These are phyloP conservation scores for Ectemnius cavifrons DNA, from an alignment of 2,888 invertebrate genomes.

Conservation along the genomic window DNA sequence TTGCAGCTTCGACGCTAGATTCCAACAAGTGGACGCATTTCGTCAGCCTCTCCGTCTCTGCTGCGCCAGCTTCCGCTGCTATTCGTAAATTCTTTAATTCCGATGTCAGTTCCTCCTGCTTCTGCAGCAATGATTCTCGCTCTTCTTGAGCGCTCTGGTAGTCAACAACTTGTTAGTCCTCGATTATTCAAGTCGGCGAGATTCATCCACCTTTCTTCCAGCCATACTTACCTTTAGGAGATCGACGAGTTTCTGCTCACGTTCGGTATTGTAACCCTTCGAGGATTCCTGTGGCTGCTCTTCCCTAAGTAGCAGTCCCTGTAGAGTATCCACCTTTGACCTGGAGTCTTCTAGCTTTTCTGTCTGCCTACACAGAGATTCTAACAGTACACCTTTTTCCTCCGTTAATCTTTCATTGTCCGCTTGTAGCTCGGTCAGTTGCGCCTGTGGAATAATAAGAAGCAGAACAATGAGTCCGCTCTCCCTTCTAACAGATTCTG, in stretches of 20 bases:
- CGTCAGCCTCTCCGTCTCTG: constrained; percentile 83
- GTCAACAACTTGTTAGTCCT: constrained; percentile 12
- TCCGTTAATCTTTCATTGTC: constrained; percentile 93
- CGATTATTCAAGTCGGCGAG: not conserved
- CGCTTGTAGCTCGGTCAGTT: constrained; percentile 90
- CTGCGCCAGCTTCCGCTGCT: constrained; percentile 81
- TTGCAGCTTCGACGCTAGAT: constrained; percentile 85
- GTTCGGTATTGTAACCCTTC: constrained; percentile 83
- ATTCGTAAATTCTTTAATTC: constrained; percentile 84
- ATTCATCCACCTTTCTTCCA: not conserved
- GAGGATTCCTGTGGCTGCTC: constrained; percentile 81
- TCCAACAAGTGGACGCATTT: constrained; percentile 87
- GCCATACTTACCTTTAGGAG: constrained; percentile 84
- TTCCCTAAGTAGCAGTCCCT: constrained; percentile 86
- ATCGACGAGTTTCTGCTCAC: constrained; percentile 90
- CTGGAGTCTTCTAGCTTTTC: constrained; percentile 94
- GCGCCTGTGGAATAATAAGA: constrained; percentile 79
- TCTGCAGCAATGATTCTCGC: constrained; percentile 84
- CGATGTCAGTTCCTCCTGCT: constrained; percentile 88
- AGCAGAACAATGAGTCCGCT: too few species aligned
- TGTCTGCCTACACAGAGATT: constrained; percentile 94
- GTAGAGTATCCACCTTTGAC: constrained; percentile 90
- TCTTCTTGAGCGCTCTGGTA: constrained; percentile 87
- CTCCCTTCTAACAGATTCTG: too few species aligned
- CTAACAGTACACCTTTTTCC: constrained; percentile 93